phyloP scores from a whole-genome alignment of 2,888 invertebrate genomes.

The Encarsia formosa region DNA sequence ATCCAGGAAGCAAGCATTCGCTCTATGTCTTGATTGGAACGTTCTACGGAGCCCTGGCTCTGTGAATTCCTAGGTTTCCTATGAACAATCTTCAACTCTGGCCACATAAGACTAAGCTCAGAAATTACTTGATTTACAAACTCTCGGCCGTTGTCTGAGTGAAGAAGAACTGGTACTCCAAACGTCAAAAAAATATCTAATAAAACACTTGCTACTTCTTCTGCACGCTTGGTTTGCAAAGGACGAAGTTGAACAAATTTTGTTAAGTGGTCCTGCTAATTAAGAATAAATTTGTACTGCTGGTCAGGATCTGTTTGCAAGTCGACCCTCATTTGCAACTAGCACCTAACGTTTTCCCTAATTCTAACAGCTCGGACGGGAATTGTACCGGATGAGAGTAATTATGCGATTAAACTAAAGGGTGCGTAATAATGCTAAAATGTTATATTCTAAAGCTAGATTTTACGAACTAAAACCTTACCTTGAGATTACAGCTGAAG shows the following conservation, averaged over 20 bases:
- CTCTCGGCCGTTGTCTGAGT: conserved; percentile 39
- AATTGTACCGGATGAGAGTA: no score
- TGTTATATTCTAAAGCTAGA: no score
- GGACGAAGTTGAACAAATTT: conserved; percentile 34
- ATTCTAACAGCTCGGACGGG: no score
- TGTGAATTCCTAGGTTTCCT: conserved; percentile 31
- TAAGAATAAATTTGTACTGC: conserved; percentile 30
- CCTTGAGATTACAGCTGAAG: no score
- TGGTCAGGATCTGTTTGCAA: no score
- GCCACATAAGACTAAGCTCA: conserved; percentile 31
- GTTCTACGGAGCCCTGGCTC: conserved; percentile 32
- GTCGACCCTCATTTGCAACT: no score
- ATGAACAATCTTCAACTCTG: conserved; percentile 34
- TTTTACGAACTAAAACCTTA: no score
- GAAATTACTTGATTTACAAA: conserved; percentile 33
- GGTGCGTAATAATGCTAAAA: no score
- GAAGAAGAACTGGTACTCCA: conserved; percentile 35
- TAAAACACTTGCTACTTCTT: conserved; percentile 33
- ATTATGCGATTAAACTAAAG: no score
- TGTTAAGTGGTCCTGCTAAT: conserved; percentile 32
- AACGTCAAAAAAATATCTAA: conserved; percentile 36
- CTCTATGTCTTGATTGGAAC: conserved; percentile 32
- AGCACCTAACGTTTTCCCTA: no score
- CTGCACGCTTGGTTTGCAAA: conserved; percentile 31
- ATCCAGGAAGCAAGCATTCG: conserved; percentile 43